phyloP scores from a whole-genome alignment of 2,888 invertebrate species.

The Ditylenchus weischeri region DNA sequence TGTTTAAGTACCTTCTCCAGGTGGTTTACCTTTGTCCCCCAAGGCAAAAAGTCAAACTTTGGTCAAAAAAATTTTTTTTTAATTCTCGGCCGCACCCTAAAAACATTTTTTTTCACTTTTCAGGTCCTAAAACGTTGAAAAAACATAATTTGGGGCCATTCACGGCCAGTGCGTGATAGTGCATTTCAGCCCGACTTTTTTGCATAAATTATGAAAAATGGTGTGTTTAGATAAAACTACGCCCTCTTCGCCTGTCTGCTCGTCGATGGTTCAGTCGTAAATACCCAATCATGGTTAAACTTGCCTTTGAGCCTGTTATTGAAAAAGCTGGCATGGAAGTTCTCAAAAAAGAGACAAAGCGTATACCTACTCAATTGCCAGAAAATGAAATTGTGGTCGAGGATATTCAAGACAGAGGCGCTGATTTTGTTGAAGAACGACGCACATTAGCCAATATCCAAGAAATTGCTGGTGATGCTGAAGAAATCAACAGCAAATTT shows the following conservation, averaged over 20 bases:
- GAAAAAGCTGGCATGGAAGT: neutral
- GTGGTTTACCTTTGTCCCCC: too few species aligned
- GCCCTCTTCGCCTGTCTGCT: constrained; percentile 58
- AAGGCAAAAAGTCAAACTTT: too few species aligned
- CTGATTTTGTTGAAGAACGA: neutral
- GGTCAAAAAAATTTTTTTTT: too few species aligned
- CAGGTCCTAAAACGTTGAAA: too few species aligned
- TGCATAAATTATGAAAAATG: neutral
- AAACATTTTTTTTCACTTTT: too few species aligned
- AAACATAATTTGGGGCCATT: too few species aligned
- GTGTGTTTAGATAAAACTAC: constrained; percentile 42
- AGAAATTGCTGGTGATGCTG: neutral
- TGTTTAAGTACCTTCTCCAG: too few species aligned
- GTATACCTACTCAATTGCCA: neutral
- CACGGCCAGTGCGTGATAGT: too few species aligned
- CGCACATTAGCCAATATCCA: neutral
- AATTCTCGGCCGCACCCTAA: too few species aligned
- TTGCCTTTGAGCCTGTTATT: constrained; percentile 46
- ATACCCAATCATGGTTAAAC: constrained; percentile 78
- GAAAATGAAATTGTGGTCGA: neutral
- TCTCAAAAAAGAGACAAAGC: neutral
- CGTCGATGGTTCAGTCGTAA: constrained; percentile 82
- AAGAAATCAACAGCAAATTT: constrained; percentile 2
- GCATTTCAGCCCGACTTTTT: too few species aligned
- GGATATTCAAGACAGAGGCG: neutral